A percentile compares a stretch with the other conserved stretches of the same genome.
Conservation (phyloP, 1,140 invertebrate species). For the Lasioglossum baleicum region DNA sequence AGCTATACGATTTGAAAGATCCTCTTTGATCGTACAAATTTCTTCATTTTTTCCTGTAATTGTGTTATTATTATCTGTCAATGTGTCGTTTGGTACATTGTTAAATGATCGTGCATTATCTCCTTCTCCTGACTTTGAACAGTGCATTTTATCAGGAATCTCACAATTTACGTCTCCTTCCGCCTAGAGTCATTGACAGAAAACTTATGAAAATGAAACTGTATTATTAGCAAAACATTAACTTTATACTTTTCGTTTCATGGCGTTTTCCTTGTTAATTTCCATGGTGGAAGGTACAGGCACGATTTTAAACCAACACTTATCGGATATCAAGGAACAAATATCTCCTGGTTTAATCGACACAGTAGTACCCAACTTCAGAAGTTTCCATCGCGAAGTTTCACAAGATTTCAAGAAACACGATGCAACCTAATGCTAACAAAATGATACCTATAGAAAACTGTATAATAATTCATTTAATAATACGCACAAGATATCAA, state of each 20-base stretch:
- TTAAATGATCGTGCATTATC: slow-evolving; percentile 17
- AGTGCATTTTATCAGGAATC: slow-evolving; percentile 49
- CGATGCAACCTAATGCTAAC: slow-evolving; percentile 51
- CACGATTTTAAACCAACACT: slow-evolving; percentile 66
- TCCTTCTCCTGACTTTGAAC: slow-evolving; percentile 38
- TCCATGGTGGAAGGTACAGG: slow-evolving; percentile 46
- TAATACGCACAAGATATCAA: not conserved
- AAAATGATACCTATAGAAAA: slow-evolving; percentile 48
- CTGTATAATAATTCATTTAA: not conserved
- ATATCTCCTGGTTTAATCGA: slow-evolving; percentile 60
- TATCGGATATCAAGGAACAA: slow-evolving; percentile 56
- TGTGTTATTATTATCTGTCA: not conserved
- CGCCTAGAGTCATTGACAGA: slow-evolving; percentile 30
- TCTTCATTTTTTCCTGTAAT: not conserved
- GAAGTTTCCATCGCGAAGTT: slow-evolving; percentile 48
- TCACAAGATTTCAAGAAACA: slow-evolving; percentile 62
- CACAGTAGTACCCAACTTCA: slow-evolving; percentile 46
- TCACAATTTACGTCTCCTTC: slow-evolving; percentile 32
- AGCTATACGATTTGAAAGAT: not conserved
- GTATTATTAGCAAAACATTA: not conserved
- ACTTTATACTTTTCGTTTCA: slow-evolving; percentile 57
- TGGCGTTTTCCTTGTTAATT: slow-evolving; percentile 20
- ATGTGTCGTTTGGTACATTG: not conserved
- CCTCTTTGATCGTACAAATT: not conserved
- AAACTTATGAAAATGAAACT: not conserved